Percentiles rank a stretch among this genome's conserved stretches.
These are phyloP conservation scores for Argopecten irradians DNA, from an alignment of 1,140 invertebrate genomes.

Conservation along the genomic window DNA sequence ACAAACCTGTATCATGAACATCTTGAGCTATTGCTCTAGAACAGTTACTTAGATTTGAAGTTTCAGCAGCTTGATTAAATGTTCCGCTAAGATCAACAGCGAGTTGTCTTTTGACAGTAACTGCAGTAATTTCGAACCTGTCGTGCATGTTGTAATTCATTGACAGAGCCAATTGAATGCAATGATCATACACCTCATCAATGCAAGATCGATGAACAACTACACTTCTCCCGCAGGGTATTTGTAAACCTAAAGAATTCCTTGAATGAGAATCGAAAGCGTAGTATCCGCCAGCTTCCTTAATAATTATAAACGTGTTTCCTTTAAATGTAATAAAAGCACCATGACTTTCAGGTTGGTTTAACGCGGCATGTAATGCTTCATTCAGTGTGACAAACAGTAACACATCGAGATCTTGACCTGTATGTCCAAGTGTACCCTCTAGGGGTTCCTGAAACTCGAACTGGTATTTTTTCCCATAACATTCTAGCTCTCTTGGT, in stretches of 20 bases:
- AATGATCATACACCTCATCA: conserved; percentile 3
- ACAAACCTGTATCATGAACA: too few species aligned
- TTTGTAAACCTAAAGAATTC: background rate
- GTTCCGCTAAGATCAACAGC: too few species aligned
- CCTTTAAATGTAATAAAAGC: conserved; percentile 34
- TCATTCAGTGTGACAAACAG: background rate
- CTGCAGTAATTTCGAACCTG: conserved; percentile 28
- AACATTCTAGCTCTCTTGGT: conserved; percentile 31
- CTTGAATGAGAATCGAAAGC: conserved; percentile 31
- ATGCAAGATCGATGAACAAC: background rate
- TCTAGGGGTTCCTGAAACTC: conserved; percentile 12
- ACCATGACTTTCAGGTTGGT: conserved; percentile 21
- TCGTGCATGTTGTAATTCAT: background rate
- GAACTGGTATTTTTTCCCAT: background rate
- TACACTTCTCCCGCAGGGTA: background rate
- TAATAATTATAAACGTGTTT: conserved; percentile 26
- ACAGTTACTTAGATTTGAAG: too few species aligned
- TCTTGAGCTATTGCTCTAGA: too few species aligned
- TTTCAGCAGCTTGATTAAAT: too few species aligned
- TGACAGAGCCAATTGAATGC: background rate
- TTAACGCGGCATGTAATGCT: background rate
- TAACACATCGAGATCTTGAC: background rate
- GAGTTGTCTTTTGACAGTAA: background rate
- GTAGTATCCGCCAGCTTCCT: background rate
- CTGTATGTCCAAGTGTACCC: background rate